Conservation (phyloP, 2,113 vertebrate species). For the Chrysochloris asiatica region DNA sequence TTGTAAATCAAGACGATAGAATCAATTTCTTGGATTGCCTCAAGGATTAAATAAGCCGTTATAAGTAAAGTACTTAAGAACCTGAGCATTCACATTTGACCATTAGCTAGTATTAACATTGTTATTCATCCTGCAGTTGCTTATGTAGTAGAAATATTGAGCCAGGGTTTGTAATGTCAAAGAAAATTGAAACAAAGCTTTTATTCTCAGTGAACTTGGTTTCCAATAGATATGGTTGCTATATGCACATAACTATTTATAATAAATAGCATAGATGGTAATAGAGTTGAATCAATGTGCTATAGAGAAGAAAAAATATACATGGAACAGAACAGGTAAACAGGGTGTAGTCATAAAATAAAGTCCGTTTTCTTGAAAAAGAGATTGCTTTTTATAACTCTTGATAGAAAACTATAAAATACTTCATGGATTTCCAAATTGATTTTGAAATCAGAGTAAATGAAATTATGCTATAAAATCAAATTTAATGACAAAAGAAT, state of each 20-base stretch:
- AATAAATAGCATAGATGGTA: background rate
- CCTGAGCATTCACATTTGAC: background rate
- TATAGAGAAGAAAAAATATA: background rate
- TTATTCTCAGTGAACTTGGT: background rate
- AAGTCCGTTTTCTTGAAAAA: background rate
- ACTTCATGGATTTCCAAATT: background rate
- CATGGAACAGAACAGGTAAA: background rate
- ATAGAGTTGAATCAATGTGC: background rate
- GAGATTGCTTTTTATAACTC: background rate
- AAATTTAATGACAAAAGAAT: background rate
- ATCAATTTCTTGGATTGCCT: background rate
- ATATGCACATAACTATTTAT: background rate
- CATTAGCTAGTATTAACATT: background rate
- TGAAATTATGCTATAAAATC: background rate
- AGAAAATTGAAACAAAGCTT: background rate
- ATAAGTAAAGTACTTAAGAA: background rate
- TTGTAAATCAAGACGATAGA: background rate
- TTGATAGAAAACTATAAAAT: slow-evolving; percentile 28
- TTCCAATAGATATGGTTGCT: background rate
- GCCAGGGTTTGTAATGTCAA: background rate
- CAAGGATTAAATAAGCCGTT: background rate
- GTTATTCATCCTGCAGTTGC: background rate
- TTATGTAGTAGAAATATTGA: background rate
- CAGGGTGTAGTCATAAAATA: background rate
- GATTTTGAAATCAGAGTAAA: background rate